Evolutionary conservation across 2,888 invertebrate species (phyloP).

Genomic region (Drosophila cyrtoloma): DNA sequence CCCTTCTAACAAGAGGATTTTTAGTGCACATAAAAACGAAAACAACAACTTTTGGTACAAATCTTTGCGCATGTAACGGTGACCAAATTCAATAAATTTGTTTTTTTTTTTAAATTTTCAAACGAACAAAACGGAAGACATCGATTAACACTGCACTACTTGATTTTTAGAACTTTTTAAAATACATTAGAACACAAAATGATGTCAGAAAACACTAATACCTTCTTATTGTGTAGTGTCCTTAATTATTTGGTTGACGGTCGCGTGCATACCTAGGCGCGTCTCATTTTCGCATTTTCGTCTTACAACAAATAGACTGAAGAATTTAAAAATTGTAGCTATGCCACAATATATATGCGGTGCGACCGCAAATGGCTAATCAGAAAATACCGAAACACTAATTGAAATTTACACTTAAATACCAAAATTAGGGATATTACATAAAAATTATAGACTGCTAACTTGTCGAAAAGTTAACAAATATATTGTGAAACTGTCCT

Average conservation of each 20-base stretch:
- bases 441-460: neutral
- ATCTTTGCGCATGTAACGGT: neutral
- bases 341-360: constrained; percentile 32
- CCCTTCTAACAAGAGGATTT: constrained; percentile 14
- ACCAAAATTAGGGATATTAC: neutral
- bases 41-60: constrained; percentile 12
- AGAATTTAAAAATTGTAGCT: constrained; percentile 51
- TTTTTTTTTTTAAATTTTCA: neutral
- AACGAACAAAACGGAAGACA: constrained; percentile 5
- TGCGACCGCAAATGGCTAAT: constrained; percentile 14
- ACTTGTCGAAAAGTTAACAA: neutral
- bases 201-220: constrained; percentile 6
- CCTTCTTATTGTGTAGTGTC: constrained; percentile 11
- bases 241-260: constrained; percentile 2
- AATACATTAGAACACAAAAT: constrained; percentile 8
- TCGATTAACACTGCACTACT: constrained; percentile 1
- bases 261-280: constrained; percentile 22
- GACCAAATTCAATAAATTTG: neutral
- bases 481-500: neutral
- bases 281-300: constrained; percentile 32
- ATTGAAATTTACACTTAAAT: neutral
- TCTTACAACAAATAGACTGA: constrained; percentile 36
- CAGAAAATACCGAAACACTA: neutral
- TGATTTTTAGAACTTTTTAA: neutral
- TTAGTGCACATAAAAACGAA: constrained; percentile 31